Evolutionary conservation across 2,888 invertebrate species (phyloP).

Genomic region (Zygothrica quintamaculata): DNA sequence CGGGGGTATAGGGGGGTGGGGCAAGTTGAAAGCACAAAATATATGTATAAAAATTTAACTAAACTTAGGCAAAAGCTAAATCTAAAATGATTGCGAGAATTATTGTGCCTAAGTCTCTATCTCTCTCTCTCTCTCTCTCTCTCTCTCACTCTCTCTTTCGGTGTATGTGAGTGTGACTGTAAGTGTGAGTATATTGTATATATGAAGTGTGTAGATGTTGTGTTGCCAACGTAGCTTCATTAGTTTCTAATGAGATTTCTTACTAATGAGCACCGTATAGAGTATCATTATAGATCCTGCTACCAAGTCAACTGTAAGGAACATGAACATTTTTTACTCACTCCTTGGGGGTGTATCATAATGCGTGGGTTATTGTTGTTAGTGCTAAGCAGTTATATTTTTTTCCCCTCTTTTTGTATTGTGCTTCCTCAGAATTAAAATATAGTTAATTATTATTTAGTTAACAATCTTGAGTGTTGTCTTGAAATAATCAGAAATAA

Average conservation of each 20-base stretch:
- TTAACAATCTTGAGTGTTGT: too few relatives aligned
- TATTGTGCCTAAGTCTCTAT: too few relatives aligned
- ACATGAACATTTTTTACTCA: constrained; percentile 29
- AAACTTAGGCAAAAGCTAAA: constrained; percentile 23
- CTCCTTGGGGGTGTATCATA: constrained; percentile 30
- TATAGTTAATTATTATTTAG: too few relatives aligned
- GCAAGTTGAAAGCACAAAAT: constrained; percentile 27
- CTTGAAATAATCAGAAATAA: too few relatives aligned
- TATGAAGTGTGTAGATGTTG: constrained; percentile 4
- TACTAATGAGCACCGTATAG: constrained; percentile 66
- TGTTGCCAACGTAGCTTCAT: constrained; percentile 64
- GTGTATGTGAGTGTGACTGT: constrained; percentile 13
- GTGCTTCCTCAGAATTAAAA: too few relatives aligned
- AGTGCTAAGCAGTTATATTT: background rate
- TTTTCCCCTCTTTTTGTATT: too few relatives aligned
- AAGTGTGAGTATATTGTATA: constrained; percentile 41
- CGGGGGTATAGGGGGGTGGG: too few relatives aligned
- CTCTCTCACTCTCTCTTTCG: too few relatives aligned
- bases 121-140: too few relatives aligned
- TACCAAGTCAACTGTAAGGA: constrained; percentile 58
- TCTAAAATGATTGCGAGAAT: constrained; percentile 47
- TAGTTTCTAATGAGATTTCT: constrained; percentile 77
- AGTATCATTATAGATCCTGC: constrained; percentile 42
- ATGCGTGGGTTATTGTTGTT: background rate
- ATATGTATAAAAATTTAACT: constrained; percentile 58